Evolutionary conservation across 2,797 vertebrate species (phyloP).

Genomic region (Gambelia wislizenii): DNA sequence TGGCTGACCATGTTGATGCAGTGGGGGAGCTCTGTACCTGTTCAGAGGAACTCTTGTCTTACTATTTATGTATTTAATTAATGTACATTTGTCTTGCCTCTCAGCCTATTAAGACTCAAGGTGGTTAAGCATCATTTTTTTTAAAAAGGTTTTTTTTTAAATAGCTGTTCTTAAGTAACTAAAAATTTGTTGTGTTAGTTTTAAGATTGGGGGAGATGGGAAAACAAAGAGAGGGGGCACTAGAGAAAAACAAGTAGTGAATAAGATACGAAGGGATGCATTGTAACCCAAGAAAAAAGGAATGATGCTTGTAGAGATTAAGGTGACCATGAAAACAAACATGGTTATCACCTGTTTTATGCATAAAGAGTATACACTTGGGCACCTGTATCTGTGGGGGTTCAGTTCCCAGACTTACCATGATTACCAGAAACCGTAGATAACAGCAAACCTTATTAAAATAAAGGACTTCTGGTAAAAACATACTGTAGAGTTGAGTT

Average conservation of each 20-base stretch:
- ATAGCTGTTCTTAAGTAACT: background rate
- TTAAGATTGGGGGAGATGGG: background rate
- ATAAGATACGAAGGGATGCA: background rate
- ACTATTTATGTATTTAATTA: background rate
- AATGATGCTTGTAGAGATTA: background rate
- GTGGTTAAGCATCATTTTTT: background rate
- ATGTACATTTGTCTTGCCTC: background rate
- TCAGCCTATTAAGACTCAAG: background rate
- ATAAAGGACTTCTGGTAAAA: too few relatives aligned
- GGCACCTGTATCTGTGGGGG: too few relatives aligned
- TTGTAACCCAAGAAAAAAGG: background rate
- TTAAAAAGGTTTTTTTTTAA: background rate
- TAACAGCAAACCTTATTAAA: too few relatives aligned
- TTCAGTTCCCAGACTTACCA: too few relatives aligned
- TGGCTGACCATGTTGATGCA: background rate
- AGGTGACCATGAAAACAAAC: background rate
- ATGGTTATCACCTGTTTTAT: background rate
- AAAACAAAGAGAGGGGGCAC: too few relatives aligned
- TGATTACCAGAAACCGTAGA: too few relatives aligned
- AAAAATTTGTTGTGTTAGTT: background rate
- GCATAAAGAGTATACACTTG: background rate
- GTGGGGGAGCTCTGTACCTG: background rate
- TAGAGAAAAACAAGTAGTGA: too few relatives aligned
- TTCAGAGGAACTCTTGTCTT: background rate
- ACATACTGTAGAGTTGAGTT: too few relatives aligned